A percentile compares a stretch with the other conserved stretches of the same genome.
These are phyloP conservation scores for Monochamus alternatus DNA, from an alignment of 2,888 invertebrate genomes.

Conservation along the genomic window DNA sequence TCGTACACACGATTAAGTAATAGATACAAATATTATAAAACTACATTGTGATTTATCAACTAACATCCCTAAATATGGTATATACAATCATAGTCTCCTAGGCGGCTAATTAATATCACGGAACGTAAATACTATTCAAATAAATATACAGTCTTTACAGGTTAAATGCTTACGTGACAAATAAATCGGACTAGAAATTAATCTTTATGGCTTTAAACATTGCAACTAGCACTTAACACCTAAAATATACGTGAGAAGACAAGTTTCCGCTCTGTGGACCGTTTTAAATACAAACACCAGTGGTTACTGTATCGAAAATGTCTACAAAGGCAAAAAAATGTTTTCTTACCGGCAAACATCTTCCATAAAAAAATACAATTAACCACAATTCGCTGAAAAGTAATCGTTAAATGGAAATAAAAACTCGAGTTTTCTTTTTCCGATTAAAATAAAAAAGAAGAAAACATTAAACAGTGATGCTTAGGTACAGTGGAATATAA, in stretches of 20 bases:
- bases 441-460: background rate
- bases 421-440: conserved; percentile 22
- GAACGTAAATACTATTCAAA: conserved; percentile 50
- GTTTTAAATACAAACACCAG: conserved; percentile 21
- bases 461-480: conserved; percentile 3
- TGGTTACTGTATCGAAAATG: conserved; percentile 18
- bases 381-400: conserved; percentile 28
- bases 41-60: conserved; percentile 49
- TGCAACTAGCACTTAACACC: background rate
- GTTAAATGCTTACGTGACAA: conserved; percentile 44
- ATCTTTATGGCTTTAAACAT: conserved; percentile 50
- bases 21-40: conserved; percentile 58
- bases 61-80: conserved; percentile 45
- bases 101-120: conserved; percentile 54
- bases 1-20: conserved; percentile 31
- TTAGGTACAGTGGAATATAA: conserved; percentile 15
- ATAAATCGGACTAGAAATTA: conserved; percentile 54
- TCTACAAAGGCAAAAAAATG: background rate
- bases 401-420: conserved; percentile 26
- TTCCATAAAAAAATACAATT: conserved; percentile 30
- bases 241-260: conserved; percentile 26
- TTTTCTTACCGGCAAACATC: conserved; percentile 19
- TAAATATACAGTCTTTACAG: conserved; percentile 55
- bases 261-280: conserved; percentile 31
- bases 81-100: conserved; percentile 49